Evolutionary conservation across 2,888 invertebrate genomes (phyloP), one percentile per base, ranked within the genome.

Genomic region (Ormyrus rosae): DNA sequence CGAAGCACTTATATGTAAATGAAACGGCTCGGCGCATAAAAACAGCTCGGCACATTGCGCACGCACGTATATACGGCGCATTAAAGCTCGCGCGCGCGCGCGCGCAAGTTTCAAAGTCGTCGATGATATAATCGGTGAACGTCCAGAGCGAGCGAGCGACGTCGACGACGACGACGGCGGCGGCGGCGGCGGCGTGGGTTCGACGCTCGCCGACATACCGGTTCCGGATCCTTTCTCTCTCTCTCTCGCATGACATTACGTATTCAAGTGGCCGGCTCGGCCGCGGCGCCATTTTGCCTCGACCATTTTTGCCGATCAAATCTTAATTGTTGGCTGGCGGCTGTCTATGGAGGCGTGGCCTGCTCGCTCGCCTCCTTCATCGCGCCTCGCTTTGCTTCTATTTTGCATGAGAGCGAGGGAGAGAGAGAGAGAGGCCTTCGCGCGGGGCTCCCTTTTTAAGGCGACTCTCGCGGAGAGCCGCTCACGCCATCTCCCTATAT

Each of bases 291-390:
- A 90, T 90, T 90, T 91, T 91, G 87, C 86, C 88, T 89, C 90
- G 84, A 90, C 90, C 90, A 90, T 90, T 91, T 91, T 91, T 91
- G 90, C 89, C 90, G 90, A 91, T 91, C 90, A 91, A 91, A 90
- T 91, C 90, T 91, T 90, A 91, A 91, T 91, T 91, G 90, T 90
- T 89, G 88, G 90, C 90, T 91, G 90, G 90, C 90, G 90, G 90
- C 90, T 89, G 90, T 90, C 90, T 90, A 89, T 87, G 89, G 89
- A 86, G 90, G 90, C 90, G 90, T 89, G 89, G 90, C 86, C 86
- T 75, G n/a, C 51, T n/a, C 65, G 69, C 68, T 51, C 74, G 72
- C 75, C 19, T 75, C 80, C 80, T 80, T 80, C 81, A 61, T 75
- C 67, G 70, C 81, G 60, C 71, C 73, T 73, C 34, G 6, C 58